phyloP scores from a whole-genome alignment of 2,797 vertebrate genomes.

The Lagocephalus sceleratus region DNA sequence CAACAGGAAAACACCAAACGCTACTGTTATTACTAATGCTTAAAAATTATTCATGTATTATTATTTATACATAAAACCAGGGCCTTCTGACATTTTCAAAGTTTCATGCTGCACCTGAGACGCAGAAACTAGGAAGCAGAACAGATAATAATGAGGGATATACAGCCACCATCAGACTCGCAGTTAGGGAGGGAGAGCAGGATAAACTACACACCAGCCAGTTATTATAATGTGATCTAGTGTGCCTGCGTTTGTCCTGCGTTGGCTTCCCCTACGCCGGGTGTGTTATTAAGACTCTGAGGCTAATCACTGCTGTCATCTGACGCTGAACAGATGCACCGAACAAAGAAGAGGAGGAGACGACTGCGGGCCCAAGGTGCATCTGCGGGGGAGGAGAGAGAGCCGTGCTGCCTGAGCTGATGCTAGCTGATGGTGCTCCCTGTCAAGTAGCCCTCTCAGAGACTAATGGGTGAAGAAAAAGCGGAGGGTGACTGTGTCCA shows the following conservation, averaged over 20 bases:
- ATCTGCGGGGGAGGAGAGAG: constrained; percentile 72
- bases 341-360: constrained; percentile 76
- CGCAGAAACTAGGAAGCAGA: constrained; percentile 8
- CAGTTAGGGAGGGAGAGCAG: constrained; percentile 41
- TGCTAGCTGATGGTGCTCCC: constrained; percentile 72
- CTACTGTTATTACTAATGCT: not conserved
- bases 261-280: constrained; percentile 48
- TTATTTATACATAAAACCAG: no score
- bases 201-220: constrained; percentile 34
- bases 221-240: constrained; percentile 58
- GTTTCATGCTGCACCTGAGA: no score
- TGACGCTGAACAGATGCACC: constrained; percentile 75
- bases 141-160: constrained; percentile 41
- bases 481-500: constrained; percentile 71
- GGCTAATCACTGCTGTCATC: constrained; percentile 77
- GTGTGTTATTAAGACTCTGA: constrained; percentile 79
- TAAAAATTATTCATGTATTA: not conserved
- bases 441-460: constrained; percentile 67
- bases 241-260: constrained; percentile 52
- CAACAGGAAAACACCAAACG: constrained; percentile 10
- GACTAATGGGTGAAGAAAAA: constrained; percentile 75
- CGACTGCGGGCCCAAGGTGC: constrained; percentile 70
- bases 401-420: constrained; percentile 66
- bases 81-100: no score
- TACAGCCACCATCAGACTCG: constrained; percentile 59